These are phyloP conservation scores for Monomorium pharaonis DNA, from an alignment of 1,140 invertebrate species.

Conservation along the genomic window DNA sequence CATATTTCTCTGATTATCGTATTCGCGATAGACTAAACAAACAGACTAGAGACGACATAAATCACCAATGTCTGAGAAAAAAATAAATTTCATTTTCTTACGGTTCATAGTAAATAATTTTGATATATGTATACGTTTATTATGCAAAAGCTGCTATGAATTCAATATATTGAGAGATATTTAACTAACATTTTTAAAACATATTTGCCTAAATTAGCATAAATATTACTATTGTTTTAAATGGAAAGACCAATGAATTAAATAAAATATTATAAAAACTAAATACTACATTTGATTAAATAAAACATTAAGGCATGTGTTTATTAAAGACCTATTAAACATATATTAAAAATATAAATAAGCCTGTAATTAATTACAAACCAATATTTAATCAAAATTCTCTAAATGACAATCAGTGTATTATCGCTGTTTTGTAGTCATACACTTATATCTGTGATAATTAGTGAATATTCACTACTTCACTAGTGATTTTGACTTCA, in stretches of 20 bases:
- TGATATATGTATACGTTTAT: neutral
- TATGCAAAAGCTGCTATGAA: neutral
- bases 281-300: neutral
- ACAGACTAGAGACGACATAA: neutral
- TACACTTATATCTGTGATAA: no score
- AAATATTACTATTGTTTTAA: conserved; percentile 6
- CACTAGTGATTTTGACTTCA: no score
- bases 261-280: neutral
- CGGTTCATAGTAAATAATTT: neutral
- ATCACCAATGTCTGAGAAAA: neutral
- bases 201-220: neutral
- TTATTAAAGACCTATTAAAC: neutral
- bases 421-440: no score
- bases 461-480: no score
- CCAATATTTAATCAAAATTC: neutral
- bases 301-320: neutral
- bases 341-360: neutral
- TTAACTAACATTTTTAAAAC: neutral
- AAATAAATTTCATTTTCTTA: neutral
- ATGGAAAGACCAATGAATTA: neutral
- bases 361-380: neutral
- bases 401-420: no score
- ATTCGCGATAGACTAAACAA: no score
- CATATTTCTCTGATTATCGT: neutral
- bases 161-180: neutral